Percentiles rank a stretch among this genome's conserved stretches.
phyloP scores from a whole-genome alignment of 2,797 vertebrate species.

The Ctenosaura bakeri region DNA sequence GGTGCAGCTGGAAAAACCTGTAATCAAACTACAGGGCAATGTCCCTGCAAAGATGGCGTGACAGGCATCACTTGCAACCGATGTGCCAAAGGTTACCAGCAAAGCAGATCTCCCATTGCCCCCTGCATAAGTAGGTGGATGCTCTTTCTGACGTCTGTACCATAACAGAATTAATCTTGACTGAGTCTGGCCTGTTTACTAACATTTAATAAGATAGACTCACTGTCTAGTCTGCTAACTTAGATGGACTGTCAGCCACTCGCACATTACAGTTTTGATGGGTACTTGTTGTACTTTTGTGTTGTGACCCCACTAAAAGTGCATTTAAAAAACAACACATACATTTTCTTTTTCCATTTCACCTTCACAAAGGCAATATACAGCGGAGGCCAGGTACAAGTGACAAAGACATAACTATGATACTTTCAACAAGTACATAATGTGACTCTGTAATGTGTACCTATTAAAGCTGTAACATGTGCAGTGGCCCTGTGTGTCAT shows the following conservation, averaged over 20 bases:
- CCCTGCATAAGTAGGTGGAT: slow-evolving; percentile 97
- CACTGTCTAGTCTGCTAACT: not conserved
- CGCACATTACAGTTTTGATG: slow-evolving; percentile 8
- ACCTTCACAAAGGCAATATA: not conserved
- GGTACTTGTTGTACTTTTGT: not conserved
- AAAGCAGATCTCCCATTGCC: slow-evolving; percentile 97
- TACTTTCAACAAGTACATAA: rapidly evolving
- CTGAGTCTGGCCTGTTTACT: slow-evolving; percentile 33
- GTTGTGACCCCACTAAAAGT: not conserved
- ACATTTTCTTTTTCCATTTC: not conserved
- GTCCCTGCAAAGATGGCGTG: slow-evolving; percentile 98
- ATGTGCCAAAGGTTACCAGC: slow-evolving; percentile 98
- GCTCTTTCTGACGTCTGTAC: slow-evolving; percentile 22
- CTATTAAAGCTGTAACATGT: slow-evolving; percentile 17
- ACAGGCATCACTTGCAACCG: slow-evolving; percentile 98
- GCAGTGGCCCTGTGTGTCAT: not conserved
- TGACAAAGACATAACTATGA: rapidly evolving
- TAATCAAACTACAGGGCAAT: slow-evolving; percentile 98
- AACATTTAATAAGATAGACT: rapidly evolving
- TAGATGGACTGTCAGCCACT: not conserved
- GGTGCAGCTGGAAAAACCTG: slow-evolving; percentile 98
- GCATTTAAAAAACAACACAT: not conserved
- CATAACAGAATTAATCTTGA: slow-evolving; percentile 33
- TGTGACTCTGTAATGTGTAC: not conserved
- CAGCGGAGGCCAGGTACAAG: not conserved